Evolutionary conservation across 2,113 vertebrate genomes (phyloP), one percentile per base, ranked within the genome.

Genomic region (Ictalurus punctatus): DNA sequence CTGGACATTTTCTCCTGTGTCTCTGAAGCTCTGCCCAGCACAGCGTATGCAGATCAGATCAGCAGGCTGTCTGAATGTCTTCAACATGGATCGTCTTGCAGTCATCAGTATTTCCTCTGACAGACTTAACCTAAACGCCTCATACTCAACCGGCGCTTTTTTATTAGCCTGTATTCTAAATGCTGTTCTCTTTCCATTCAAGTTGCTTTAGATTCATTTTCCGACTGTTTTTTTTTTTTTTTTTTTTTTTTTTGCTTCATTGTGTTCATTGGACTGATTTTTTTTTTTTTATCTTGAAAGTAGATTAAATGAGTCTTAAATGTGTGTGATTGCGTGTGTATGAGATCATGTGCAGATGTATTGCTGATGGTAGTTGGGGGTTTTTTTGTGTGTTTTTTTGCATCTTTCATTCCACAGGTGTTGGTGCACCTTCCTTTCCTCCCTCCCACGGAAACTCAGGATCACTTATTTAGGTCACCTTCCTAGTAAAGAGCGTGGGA

Each of bases 341-440:
- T 80, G 76, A 65, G 76, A 63, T 83, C 16, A 61, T 3, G 21
- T 86, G 71, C 56, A 44, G 25, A 86, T 44, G 34, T n/a, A 78
- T 86, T 71, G 95, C 95, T 95, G 96, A 94, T 91, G 4, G 14
- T 58, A 3, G 13, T 44, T 76, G 40, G 8, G 21, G 21, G 40
- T 6, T 37, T 73, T 37, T 34, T 73, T 95, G 95, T 94, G 94
- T 95, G 93, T 95, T 96, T 96, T 96, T 94, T 94, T 95, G 93
- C 95, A 93, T 95, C 95, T 96, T 96, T 95, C 96, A 97, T 97
- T 97, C 96, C 96, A 96, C 95, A 97, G 95, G 37, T 71, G 71
- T 69, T 61, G 17, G 4, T 58, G 63, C 56, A 94, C 92, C 93
- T 95, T 96, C 95, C 95, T 95, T 96, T 95, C 96, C 96, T 97